A percentile compares a stretch with the other conserved stretches of the same genome.
Conservation (phyloP, 2,888 invertebrate genomes). For the Chloromyia formosa region DNA sequence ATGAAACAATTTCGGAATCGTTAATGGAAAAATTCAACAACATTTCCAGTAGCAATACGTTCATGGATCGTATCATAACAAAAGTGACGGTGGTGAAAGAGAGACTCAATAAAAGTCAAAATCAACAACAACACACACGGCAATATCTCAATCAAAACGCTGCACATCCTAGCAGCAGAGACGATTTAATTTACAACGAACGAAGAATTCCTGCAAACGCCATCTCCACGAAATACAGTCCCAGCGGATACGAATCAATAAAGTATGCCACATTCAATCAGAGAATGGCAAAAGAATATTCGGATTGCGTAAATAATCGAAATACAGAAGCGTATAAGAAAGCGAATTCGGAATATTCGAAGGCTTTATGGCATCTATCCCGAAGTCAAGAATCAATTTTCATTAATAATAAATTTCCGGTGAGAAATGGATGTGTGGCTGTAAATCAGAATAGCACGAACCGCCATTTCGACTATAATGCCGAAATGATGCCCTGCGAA, state of each 20-base stretch:
- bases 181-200: conserved; percentile 12
- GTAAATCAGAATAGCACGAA: conserved; percentile 38
- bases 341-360: conserved; percentile 39
- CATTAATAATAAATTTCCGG: conserved; percentile 48
- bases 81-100: conserved; percentile 51
- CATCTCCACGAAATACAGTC: neutral
- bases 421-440: conserved; percentile 38
- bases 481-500: neutral
- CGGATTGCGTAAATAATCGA: conserved; percentile 35
- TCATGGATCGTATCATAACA: conserved; percentile 50
- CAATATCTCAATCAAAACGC: neutral
- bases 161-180: conserved; percentile 5
- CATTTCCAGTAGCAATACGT: conserved; percentile 67
- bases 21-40: conserved; percentile 76
- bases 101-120: conserved; percentile 38
- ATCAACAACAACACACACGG: neutral
- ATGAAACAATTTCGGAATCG: conserved; percentile 70
- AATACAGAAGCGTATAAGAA: conserved; percentile 37
- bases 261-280: conserved; percentile 43
- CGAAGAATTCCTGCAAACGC: neutral
- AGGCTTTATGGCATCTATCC: conserved; percentile 45
- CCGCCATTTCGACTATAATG: conserved; percentile 1
- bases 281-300: conserved; percentile 38
- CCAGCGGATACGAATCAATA: conserved; percentile 25
- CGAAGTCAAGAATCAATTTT: conserved; percentile 50